Evolutionary conservation across 1,140 invertebrate species (phyloP), one percentile per base, ranked within the genome.

Genomic region (Euschistus heros): DNA sequence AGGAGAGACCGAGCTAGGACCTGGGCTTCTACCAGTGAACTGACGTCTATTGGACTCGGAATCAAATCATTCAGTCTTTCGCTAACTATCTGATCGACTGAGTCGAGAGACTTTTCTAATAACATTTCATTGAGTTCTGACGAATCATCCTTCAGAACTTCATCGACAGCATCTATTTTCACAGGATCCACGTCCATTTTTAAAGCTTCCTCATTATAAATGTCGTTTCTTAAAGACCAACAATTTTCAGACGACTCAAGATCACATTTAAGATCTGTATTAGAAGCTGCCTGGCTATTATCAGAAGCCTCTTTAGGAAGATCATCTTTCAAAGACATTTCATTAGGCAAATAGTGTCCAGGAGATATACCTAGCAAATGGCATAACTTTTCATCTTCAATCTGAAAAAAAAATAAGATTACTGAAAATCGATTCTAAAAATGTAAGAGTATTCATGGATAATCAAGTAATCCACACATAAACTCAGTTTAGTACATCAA

Each of bases 31-130:
- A 22, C 54, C 14, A 57, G 54, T 18, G 47, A 50, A 20, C 14
- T 37, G 3, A 62, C 27, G 17, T 46, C 42, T 6, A 37, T 37
- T 2, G 33, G 33, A 24, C 27, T n/a, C 46, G 62, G 62, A 22
- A 42, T 52, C 14, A 52, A 33, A n/a, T 27, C 47, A 26, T 24
- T 50, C 18, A 63, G 26, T 47, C 47, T n/a, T 20, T 65, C 59
- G 18, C 26, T 61, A 8, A 61, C n/a, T 8, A 61, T 61, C 15
- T 61, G 3, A 42, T 61, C 59, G 7, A 61, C 59, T 42, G 30
- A 33, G 14, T 65, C 46, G n/a, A 61, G 15, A 37, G 59, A 61
- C 15, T 57, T 57, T 24, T 57, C 54, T 17, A 57, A 26, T 13
- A 57, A 24, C 7, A 50, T 50, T 24, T 57, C 54, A 24, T 20